Percentiles rank a stretch among this genome's conserved stretches.
These are phyloP conservation scores for Pocillopora meandrina DNA, from an alignment of 92 coral and sea anemone genomes.

Conservation along the genomic window DNA sequence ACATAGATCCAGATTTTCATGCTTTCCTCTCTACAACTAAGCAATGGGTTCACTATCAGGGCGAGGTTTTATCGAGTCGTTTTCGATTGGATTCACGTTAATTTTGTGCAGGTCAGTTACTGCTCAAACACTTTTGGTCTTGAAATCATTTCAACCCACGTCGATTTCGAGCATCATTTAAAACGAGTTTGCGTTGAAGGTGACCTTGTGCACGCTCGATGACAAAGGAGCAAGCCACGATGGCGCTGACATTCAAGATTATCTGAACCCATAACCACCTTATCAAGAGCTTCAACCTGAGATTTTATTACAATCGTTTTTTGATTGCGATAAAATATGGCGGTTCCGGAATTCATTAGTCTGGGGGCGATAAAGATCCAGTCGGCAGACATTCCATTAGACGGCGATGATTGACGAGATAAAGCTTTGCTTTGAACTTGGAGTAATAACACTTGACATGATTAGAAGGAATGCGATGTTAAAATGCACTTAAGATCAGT, in stretches of 20 bases:
- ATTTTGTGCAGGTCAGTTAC: too few species aligned
- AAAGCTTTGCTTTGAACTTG: background rate
- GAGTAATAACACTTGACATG: slow-evolving; percentile 21
- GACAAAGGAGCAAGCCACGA: background rate
- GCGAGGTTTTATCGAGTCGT: too few species aligned
- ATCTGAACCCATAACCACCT: background rate
- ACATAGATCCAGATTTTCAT: too few species aligned
- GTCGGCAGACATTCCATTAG: slow-evolving; percentile 27
- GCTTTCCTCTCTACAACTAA: too few species aligned
- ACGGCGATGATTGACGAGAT: slow-evolving; percentile 3
- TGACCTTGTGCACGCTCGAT: background rate
- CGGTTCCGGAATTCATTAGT: slow-evolving; percentile 2
- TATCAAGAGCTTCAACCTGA: slow-evolving; percentile 10
- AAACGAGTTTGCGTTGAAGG: too few species aligned
- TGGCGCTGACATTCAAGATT: too few species aligned
- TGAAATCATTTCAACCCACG: too few species aligned
- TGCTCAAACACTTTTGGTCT: too few species aligned
- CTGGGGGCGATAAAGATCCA: background rate
- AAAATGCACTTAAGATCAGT: background rate
- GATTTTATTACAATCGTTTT: background rate
- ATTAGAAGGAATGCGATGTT: background rate
- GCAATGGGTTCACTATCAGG: too few species aligned
- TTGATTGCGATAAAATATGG: background rate
- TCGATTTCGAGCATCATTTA: too few species aligned
- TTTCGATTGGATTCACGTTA: too few species aligned